These are phyloP conservation scores for Leptopilina boulardi DNA, from an alignment of 1,140 invertebrate genomes.

Conservation along the genomic window DNA sequence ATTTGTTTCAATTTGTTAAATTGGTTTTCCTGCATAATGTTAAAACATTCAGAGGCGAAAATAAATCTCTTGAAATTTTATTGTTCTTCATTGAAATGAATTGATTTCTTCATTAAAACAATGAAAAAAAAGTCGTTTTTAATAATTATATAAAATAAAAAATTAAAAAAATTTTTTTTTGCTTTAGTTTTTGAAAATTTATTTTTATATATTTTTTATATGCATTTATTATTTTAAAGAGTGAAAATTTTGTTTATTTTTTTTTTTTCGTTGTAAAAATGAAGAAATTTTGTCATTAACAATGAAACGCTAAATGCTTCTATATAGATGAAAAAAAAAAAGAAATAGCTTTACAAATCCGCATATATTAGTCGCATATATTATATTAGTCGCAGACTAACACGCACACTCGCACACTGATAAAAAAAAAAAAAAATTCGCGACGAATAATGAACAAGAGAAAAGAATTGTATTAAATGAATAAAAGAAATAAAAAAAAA, in stretches of 20 bases:
- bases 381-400: slow-evolving; percentile 44
- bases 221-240: too few species aligned
- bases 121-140: too few species aligned
- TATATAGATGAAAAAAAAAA: slow-evolving; percentile 53
- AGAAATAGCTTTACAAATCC: slow-evolving; percentile 47
- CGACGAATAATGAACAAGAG: slow-evolving; percentile 3
- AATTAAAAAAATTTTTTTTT: too few species aligned
- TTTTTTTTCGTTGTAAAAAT: too few species aligned
- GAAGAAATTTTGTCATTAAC: too few species aligned
- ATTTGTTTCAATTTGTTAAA: slow-evolving; percentile 34
- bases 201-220: too few species aligned
- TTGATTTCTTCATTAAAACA: too few species aligned
- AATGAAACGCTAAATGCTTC: slow-evolving; percentile 55
- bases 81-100: slow-evolving; percentile 15
- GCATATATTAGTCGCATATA: slow-evolving; percentile 54
- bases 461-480: background rate
- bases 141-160: too few species aligned
- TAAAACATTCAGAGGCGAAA: slow-evolving; percentile 21
- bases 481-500: background rate
- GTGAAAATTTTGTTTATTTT: too few species aligned
- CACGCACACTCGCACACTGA: slow-evolving; percentile 42
- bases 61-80: background rate
- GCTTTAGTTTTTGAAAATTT: too few species aligned
- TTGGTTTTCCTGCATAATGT: slow-evolving; percentile 23
- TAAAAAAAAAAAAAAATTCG: too few species aligned